phyloP scores from a whole-genome alignment of 1,140 invertebrate species.

The Leptestheria dahalacensis region DNA sequence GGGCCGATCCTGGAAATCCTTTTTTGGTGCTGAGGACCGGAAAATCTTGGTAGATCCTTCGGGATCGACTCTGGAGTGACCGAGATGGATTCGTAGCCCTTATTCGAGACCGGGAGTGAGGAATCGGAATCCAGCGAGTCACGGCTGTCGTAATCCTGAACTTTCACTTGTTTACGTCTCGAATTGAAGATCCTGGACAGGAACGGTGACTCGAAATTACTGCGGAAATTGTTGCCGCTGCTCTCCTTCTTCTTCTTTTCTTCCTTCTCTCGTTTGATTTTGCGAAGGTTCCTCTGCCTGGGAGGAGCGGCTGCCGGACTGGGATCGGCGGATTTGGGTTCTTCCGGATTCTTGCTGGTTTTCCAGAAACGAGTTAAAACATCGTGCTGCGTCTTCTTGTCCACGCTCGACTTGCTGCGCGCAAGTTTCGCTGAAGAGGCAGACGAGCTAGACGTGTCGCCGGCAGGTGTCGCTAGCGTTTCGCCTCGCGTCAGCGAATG shows the following conservation, averaged over 20 bases:
- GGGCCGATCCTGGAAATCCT: background rate
- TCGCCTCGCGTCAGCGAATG: conserved; percentile 12
- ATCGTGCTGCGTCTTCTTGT: conserved; percentile 13
- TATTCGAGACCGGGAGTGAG: background rate
- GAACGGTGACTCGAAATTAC: background rate
- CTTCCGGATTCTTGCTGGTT: background rate
- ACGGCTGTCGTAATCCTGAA: background rate
- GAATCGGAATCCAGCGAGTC: background rate
- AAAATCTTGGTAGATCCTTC: background rate
- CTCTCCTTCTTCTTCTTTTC: conserved; percentile 12
- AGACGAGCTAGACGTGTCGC: background rate
- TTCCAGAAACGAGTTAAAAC: conserved; percentile 1
- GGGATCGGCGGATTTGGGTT: background rate
- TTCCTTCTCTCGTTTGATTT: conserved; percentile 14
- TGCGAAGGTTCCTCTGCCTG: conserved; percentile 3
- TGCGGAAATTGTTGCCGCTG: conserved; percentile 4
- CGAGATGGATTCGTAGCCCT: conserved; percentile 13
- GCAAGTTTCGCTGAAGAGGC: conserved; percentile 13
- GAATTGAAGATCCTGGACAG: conserved; percentile 5
- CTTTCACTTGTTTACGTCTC: background rate
- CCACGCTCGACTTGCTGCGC: conserved; percentile 16
- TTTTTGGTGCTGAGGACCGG: background rate
- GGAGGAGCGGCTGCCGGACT: background rate
- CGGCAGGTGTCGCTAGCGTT: background rate
- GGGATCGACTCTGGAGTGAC: conserved; percentile 6